Conservation (phyloP, 2,797 vertebrate genomes). For the Avahi laniger region DNA sequence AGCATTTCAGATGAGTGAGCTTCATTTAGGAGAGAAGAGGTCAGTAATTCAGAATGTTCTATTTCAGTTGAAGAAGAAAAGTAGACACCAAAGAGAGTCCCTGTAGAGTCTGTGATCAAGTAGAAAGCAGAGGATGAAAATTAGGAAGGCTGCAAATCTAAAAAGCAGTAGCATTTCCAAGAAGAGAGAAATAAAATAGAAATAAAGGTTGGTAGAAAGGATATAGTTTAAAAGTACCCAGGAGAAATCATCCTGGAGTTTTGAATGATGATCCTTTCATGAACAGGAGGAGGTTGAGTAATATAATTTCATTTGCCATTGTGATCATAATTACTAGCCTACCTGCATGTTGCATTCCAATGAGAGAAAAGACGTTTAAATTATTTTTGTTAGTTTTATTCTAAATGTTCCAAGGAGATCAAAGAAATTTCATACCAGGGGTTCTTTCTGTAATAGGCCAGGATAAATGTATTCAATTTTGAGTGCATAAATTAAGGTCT, state of each 20-base stretch:
- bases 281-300: neutral
- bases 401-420: neutral
- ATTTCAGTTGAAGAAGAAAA: conserved; percentile 48
- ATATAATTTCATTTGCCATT: conserved; percentile 13
- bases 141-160: neutral
- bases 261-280: conserved; percentile 23
- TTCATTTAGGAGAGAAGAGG: conserved; percentile 43
- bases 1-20: conserved; percentile 14
- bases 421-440: neutral
- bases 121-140: neutral
- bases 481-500: neutral
- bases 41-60: conserved; percentile 56
- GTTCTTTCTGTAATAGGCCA: neutral
- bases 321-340: neutral
- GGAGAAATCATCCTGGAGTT: conserved; percentile 52
- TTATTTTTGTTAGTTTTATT: neutral
- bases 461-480: neutral
- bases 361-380: neutral
- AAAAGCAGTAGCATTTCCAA: neutral
- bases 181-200: neutral
- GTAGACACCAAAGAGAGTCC: neutral
- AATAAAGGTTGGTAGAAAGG: conserved; percentile 13
- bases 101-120: neutral
- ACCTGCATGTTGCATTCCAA: neutral
- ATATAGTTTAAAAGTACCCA: conserved; percentile 9